A percentile compares a stretch with the other conserved stretches of the same genome.
phyloP scores from a whole-genome alignment of 92 coral and sea anemone species.

The Heteractis magnifica region DNA sequence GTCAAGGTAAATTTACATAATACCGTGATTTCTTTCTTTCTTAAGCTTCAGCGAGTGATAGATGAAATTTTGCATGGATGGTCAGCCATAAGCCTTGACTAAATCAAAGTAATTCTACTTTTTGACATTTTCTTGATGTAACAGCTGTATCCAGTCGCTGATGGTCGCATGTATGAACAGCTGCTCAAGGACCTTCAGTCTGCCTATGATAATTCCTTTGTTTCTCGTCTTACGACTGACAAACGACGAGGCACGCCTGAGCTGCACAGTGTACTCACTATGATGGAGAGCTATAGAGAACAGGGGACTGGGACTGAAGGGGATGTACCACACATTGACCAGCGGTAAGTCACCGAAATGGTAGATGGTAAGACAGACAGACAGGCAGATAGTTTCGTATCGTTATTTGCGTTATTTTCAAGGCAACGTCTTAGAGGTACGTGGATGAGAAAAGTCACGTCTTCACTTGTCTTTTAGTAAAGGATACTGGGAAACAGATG shows the following conservation, averaged over 20 bases:
- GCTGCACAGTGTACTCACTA: conserved; percentile 14
- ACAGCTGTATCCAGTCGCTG: conserved; percentile 55
- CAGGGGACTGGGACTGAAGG: conserved; percentile 7
- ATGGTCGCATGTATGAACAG: conserved; percentile 37
- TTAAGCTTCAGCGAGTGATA: background rate
- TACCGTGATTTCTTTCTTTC: background rate
- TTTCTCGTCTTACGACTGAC: background rate
- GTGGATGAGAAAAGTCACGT: background rate
- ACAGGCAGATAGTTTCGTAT: background rate
- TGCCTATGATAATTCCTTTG: background rate
- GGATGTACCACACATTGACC: background rate
- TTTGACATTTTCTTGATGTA: background rate
- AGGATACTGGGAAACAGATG: conserved; percentile 41
- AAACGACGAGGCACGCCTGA: conserved; percentile 25
- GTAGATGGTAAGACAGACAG: background rate
- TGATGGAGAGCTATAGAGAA: conserved; percentile 26
- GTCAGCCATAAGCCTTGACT: background rate
- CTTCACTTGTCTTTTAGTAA: background rate
- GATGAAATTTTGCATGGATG: too few relatives aligned
- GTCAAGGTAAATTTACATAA: conserved; percentile 25
- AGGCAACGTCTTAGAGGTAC: too few relatives aligned
- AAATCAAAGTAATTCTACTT: background rate
- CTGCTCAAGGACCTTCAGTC: conserved; percentile 37
- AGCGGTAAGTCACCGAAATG: background rate
- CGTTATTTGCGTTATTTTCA: too few relatives aligned